Percentiles rank a stretch among this genome's conserved stretches.
These are phyloP conservation scores for Drosophila chauvacae DNA, from an alignment of 1,140 invertebrate species.

Conservation along the genomic window DNA sequence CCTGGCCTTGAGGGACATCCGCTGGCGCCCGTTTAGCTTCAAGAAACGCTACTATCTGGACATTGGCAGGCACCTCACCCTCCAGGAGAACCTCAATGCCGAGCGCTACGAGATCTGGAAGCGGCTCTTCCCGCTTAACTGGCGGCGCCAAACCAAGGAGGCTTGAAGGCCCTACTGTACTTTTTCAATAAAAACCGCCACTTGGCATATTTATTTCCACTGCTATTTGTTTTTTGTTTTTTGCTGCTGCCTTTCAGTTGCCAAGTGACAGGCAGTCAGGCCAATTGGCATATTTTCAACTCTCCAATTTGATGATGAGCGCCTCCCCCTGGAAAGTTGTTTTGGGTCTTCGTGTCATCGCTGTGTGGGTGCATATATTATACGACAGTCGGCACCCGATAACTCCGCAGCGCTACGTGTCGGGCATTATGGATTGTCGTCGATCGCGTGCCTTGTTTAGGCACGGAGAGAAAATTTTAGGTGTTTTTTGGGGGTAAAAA, in stretches of 20 bases:
- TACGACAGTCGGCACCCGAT: constrained; percentile 33
- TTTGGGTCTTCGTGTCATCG: constrained; percentile 66
- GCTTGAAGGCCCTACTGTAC: constrained; percentile 59
- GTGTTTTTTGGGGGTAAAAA: background rate
- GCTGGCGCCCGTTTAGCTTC: constrained; percentile 86
- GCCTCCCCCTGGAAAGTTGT: constrained; percentile 26
- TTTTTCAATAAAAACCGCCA: constrained; percentile 55
- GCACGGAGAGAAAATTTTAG: constrained; percentile 48
- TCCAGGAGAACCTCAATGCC: constrained; percentile 85
- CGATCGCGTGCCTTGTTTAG: constrained; percentile 65
- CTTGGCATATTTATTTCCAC: constrained; percentile 55
- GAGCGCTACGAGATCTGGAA: constrained; percentile 87
- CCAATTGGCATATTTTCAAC: constrained; percentile 75
- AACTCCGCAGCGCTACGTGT: constrained; percentile 52
- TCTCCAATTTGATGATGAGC: constrained; percentile 62
- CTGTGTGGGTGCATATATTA: constrained; percentile 82
- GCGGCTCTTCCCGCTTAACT: constrained; percentile 85
- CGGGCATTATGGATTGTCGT: constrained; percentile 52
- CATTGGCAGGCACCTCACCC: constrained; percentile 85
- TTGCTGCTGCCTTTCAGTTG: constrained; percentile 47
- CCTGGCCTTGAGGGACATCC: constrained; percentile 75
- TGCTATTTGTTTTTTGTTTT: constrained; percentile 23
- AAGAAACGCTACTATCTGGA: constrained; percentile 86
- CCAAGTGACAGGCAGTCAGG: constrained; percentile 60
- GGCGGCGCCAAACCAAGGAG: constrained; percentile 75